Conservation (phyloP, 2,113 vertebrate species). For the Otis tarda region DNA sequence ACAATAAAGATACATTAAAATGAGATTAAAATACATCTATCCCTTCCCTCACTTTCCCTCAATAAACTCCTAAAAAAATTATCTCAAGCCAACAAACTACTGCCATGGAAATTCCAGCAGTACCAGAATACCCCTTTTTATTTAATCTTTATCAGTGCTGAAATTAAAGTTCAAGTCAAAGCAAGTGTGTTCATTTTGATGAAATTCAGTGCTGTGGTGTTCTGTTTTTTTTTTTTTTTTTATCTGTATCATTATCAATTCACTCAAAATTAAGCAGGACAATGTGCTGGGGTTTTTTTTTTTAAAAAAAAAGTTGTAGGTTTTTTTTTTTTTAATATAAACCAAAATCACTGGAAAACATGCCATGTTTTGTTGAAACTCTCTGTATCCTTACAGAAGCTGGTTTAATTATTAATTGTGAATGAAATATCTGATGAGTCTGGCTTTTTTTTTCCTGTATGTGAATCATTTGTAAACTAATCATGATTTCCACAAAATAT, state of each 20-base stretch:
- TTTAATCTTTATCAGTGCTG: neutral
- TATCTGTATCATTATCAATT: neutral
- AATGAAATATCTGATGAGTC: neutral
- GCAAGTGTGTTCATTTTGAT: neutral
- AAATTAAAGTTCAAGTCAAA: neutral
- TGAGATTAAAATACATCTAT: neutral
- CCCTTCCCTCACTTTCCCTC: neutral
- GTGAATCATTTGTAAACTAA: neutral
- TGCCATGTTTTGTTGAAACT: neutral
- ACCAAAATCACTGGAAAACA: neutral
- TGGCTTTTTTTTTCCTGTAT: neutral
- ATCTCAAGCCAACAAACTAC: neutral
- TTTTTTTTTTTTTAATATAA: neutral
- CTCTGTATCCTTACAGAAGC: neutral
- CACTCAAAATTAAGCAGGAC: neutral
- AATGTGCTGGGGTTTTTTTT: neutral
- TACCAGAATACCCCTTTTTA: neutral
- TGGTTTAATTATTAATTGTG: constrained; percentile 32
- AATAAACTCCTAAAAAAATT: neutral
- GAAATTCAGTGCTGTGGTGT: neutral
- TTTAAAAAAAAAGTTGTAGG: too few species aligned
- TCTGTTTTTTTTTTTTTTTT: neutral
- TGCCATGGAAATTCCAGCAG: neutral
- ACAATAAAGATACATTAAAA: neutral
- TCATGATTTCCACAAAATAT: constrained; percentile 25